A percentile compares a stretch with the other conserved stretches of the same genome.
These are phyloP conservation scores for Machimus rusticus DNA, from an alignment of 2,888 invertebrate genomes.

Conservation along the genomic window DNA sequence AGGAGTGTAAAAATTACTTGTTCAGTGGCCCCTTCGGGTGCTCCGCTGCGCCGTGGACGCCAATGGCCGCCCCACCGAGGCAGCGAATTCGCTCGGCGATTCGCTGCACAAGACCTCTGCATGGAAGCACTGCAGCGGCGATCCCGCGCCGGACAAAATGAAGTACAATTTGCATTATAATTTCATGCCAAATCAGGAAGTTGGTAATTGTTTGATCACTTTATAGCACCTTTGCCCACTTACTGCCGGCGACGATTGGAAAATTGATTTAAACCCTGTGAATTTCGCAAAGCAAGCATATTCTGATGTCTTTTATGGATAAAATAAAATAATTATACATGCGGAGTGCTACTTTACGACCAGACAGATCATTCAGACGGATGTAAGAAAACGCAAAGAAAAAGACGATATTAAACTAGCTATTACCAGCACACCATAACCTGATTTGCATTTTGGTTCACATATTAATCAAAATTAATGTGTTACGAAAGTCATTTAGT, in stretches of 20 bases:
- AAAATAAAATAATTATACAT: neutral
- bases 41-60: neutral
- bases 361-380: neutral
- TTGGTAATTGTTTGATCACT: neutral
- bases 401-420: neutral
- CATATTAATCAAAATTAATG: neutral
- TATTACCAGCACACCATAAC: neutral
- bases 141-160: neutral
- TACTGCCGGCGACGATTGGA: neutral
- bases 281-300: neutral
- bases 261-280: neutral
- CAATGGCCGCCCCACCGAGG: neutral
- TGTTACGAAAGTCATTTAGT: neutral
- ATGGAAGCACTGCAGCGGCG: neutral
- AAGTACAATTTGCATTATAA: slow-evolving; percentile 3
- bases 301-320: neutral
- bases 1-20: neutral
- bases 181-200: neutral
- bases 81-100: neutral
- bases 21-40: neutral
- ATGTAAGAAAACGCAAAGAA: neutral
- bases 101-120: neutral
- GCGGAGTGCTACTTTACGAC: neutral
- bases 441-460: neutral
- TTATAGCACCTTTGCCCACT: neutral